Evolutionary conservation across 92 coral and sea anemone genomes (phyloP).

Genomic region (Phenganax marumi): DNA sequence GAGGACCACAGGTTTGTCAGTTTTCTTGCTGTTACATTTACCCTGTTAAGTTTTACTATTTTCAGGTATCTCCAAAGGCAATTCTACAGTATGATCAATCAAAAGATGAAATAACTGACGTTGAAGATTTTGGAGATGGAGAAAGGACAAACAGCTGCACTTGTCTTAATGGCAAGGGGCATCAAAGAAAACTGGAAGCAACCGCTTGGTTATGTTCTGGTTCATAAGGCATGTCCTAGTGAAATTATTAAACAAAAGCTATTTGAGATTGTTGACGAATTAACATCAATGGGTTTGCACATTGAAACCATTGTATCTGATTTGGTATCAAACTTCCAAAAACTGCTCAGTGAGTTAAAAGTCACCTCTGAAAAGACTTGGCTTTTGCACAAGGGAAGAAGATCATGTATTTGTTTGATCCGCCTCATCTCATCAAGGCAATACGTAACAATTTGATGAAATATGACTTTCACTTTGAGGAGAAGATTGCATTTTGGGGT

Average conservation of each 20-base stretch:
- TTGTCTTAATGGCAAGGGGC: not conserved
- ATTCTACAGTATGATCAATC: not conserved
- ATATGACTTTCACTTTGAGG: slow-evolving; percentile 5
- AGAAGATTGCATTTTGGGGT: slow-evolving; percentile 15
- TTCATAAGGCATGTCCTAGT: slow-evolving; percentile 7
- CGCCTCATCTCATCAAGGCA: slow-evolving; percentile 32
- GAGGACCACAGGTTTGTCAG: not conserved
- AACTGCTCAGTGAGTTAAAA: not conserved
- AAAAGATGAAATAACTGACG: slow-evolving; percentile 22
- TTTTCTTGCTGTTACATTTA: not conserved
- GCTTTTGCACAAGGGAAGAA: slow-evolving; percentile 12
- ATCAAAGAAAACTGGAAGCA: slow-evolving; percentile 25
- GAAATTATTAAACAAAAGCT: slow-evolving; percentile 10
- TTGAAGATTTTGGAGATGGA: slow-evolving; percentile 27
- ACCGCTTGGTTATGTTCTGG: slow-evolving; percentile 9
- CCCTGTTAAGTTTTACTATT: not conserved
- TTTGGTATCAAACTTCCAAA: slow-evolving; percentile 13
- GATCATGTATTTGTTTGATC: slow-evolving; percentile 20
- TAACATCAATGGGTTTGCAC: not conserved
- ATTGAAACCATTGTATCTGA: slow-evolving; percentile 6
- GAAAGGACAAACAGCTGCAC: not conserved
- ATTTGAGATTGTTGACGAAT: not conserved
- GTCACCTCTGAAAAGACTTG: not conserved
- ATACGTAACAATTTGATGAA: slow-evolving; percentile 32
- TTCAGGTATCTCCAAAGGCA: slow-evolving; percentile 4